Evolutionary conservation across 2,888 invertebrate genomes (phyloP).

Genomic region (Serrognathus titanus): DNA sequence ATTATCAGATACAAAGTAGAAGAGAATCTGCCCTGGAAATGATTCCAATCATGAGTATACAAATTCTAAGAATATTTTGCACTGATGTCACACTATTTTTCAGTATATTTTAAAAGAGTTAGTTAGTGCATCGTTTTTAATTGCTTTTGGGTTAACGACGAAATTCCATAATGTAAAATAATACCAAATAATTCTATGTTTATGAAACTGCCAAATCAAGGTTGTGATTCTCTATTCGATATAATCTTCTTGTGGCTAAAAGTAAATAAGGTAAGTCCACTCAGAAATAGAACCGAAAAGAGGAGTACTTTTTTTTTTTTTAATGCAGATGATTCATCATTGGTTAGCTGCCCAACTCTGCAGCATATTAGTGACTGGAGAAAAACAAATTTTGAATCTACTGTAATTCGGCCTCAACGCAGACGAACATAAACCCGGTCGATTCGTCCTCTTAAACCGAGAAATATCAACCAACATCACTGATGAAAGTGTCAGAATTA

Average conservation of each 20-base stretch:
- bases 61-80: neutral
- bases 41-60: slow-evolving; percentile 67
- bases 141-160: slow-evolving; percentile 82
- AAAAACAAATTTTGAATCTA: slow-evolving; percentile 66
- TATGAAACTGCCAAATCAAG: slow-evolving; percentile 52
- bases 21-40: slow-evolving; percentile 84
- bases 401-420: slow-evolving; percentile 37
- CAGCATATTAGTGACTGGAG: slow-evolving; percentile 75
- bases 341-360: slow-evolving; percentile 75
- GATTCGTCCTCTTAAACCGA: slow-evolving; percentile 10
- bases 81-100: slow-evolving; percentile 4
- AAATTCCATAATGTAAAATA: slow-evolving; percentile 71
- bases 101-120: slow-evolving; percentile 60
- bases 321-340: slow-evolving; percentile 60
- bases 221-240: slow-evolving; percentile 67
- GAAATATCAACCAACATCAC: slow-evolving; percentile 29
- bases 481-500: slow-evolving; percentile 57
- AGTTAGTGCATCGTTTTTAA: slow-evolving; percentile 67
- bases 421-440: slow-evolving; percentile 17
- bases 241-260: slow-evolving; percentile 67
- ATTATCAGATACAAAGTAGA: slow-evolving; percentile 78
- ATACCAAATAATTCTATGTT: slow-evolving; percentile 71
- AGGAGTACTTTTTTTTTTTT: slow-evolving; percentile 24
- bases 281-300: too few species aligned
- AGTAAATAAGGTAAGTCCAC: slow-evolving; percentile 55